Conservation (phyloP, 2,888 invertebrate genomes). For the Temnothorax rugatulus region DNA sequence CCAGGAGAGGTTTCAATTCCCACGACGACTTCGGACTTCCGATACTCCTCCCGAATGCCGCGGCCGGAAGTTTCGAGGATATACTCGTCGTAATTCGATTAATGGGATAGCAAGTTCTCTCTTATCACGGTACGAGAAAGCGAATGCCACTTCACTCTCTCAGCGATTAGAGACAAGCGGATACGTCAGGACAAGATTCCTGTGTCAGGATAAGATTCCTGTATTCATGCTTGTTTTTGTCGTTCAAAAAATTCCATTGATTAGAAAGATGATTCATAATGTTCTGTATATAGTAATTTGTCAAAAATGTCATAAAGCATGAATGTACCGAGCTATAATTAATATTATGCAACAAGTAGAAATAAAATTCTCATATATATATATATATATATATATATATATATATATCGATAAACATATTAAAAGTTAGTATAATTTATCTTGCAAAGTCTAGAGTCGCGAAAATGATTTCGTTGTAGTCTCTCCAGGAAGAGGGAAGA, state of each 20-base stretch:
- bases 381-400: too few species aligned
- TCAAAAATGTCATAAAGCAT: background rate
- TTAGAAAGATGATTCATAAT: background rate
- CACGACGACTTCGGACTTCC: slow-evolving; percentile 50
- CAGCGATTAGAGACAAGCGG: background rate
- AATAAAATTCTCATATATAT: background rate
- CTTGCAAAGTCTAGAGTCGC: slow-evolving; percentile 47
- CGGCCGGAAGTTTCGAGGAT: slow-evolving; percentile 42
- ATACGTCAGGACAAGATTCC: background rate
- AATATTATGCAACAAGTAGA: background rate
- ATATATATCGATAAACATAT: background rate
- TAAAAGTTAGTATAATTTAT: slow-evolving; percentile 35
- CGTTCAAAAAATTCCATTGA: too few species aligned
- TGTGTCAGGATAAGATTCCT: background rate
- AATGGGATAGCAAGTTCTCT: background rate
- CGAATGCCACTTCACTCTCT: background rate
- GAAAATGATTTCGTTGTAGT: slow-evolving; percentile 64
- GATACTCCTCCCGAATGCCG: slow-evolving; percentile 40
- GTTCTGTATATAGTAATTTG: background rate
- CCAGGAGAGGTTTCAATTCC: slow-evolving; percentile 74
- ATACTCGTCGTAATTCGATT: slow-evolving; percentile 42
- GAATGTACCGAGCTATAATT: background rate
- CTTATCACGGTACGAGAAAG: background rate
- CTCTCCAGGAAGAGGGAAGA: slow-evolving; percentile 39
- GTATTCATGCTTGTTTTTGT: background rate